Evolutionary conservation across 2,797 vertebrate species (phyloP).

Genomic region (Lindbergichthys nudifrons): DNA sequence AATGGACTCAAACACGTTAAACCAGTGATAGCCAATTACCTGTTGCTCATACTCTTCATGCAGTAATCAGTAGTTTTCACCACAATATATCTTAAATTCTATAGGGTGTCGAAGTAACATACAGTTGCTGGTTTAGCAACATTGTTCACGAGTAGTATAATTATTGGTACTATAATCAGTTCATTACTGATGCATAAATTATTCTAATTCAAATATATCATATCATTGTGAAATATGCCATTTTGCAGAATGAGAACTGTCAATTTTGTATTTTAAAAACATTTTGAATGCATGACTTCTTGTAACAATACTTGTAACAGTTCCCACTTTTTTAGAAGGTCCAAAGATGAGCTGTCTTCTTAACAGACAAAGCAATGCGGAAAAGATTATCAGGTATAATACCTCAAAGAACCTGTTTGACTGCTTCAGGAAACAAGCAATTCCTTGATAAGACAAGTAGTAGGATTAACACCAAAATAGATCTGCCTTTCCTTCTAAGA

Average conservation of each 20-base stretch:
- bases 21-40: too few relatives aligned
- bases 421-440: not conserved
- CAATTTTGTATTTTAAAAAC: not conserved
- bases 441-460: not conserved
- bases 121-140: too few relatives aligned
- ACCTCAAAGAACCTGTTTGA: not conserved
- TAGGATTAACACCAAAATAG: not conserved
- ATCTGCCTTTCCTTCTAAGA: not conserved
- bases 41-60: too few relatives aligned
- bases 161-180: too few relatives aligned
- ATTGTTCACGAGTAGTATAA: too few relatives aligned
- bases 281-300: not conserved
- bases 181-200: not conserved
- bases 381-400: not conserved
- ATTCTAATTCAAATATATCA: not conserved
- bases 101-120: too few relatives aligned
- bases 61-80: too few relatives aligned
- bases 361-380: conserved; percentile 4
- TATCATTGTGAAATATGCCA: not conserved
- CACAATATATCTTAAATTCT: too few relatives aligned
- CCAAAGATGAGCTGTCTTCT: not conserved
- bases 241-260: not conserved
- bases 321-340: not conserved
- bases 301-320: not conserved
- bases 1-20: too few relatives aligned